phyloP scores from a whole-genome alignment of 2,113 vertebrate species.

The Chinchilla lanigera region DNA sequence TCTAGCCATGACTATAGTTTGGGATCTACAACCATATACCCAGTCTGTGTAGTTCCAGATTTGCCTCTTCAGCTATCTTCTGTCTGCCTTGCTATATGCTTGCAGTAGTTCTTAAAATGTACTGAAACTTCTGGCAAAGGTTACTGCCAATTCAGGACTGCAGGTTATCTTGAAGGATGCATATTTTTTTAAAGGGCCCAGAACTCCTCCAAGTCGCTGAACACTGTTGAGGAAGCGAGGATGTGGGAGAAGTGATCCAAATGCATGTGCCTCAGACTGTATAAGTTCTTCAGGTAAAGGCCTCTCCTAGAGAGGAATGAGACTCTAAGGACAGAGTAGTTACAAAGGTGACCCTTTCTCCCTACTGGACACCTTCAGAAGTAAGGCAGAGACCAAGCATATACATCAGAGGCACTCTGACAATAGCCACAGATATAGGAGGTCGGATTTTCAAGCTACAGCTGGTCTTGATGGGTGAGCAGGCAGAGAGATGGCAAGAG shows the following conservation, averaged over 20 bases:
- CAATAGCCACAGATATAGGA: neutral
- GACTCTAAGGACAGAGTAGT: neutral
- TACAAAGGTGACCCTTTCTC: neutral
- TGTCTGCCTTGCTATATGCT: neutral
- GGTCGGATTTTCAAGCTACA: neutral
- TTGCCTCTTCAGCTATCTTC: neutral
- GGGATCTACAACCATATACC: neutral
- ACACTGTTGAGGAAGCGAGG: neutral
- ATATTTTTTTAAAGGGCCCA: neutral
- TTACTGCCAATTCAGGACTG: neutral
- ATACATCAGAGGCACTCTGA: neutral
- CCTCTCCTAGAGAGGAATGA: neutral
- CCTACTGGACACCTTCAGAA: neutral
- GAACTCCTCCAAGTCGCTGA: neutral
- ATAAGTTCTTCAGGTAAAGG: neutral
- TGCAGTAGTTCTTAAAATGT: neutral
- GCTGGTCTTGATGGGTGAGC: neutral
- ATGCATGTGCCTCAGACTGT: accelerated
- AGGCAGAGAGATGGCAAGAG: neutral
- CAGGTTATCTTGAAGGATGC: neutral
- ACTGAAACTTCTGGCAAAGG: neutral
- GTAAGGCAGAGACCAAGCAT: neutral
- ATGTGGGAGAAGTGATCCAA: neutral
- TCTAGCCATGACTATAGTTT: neutral
- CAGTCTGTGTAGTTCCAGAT: neutral